Evolutionary conservation across 2,888 invertebrate genomes (phyloP).

Genomic region (Platycnemis pennipes): DNA sequence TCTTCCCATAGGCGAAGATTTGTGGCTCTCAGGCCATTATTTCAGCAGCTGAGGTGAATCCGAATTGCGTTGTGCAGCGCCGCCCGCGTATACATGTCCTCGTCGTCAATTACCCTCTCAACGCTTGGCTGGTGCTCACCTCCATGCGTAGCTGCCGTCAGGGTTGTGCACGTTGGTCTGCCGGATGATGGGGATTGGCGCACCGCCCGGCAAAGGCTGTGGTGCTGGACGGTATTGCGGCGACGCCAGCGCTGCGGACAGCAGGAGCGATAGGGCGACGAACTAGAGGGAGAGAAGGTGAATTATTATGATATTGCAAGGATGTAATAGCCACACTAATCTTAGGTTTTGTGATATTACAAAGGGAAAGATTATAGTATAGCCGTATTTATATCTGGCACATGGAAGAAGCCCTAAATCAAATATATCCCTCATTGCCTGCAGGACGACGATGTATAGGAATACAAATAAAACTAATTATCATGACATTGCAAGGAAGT

Average conservation of each 20-base stretch:
- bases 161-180: constrained; percentile 87
- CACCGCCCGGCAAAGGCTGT: constrained; percentile 79
- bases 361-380: too few relatives aligned
- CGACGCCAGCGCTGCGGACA: background rate
- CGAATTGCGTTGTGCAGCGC: constrained; percentile 75
- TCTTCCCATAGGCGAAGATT: background rate
- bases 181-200: constrained; percentile 84
- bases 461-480: too few relatives aligned
- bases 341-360: too few relatives aligned
- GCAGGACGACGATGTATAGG: too few relatives aligned
- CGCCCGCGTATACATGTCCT: constrained; percentile 74
- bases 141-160: constrained; percentile 59
- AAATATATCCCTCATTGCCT: too few relatives aligned
- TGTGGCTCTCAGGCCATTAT: background rate
- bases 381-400: too few relatives aligned
- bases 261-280: background rate
- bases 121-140: constrained; percentile 69
- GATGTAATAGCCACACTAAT: too few relatives aligned
- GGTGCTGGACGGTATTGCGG: constrained; percentile 38
- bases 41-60: background rate
- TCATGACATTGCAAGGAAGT: too few relatives aligned
- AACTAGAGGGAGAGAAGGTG: background rate
- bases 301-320: too few relatives aligned
- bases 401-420: too few relatives aligned
- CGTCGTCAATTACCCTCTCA: constrained; percentile 74